Evolutionary conservation across 2,797 vertebrate genomes (phyloP), one percentile per base, ranked within the genome.

Genomic region (Girardinus metallicus): DNA sequence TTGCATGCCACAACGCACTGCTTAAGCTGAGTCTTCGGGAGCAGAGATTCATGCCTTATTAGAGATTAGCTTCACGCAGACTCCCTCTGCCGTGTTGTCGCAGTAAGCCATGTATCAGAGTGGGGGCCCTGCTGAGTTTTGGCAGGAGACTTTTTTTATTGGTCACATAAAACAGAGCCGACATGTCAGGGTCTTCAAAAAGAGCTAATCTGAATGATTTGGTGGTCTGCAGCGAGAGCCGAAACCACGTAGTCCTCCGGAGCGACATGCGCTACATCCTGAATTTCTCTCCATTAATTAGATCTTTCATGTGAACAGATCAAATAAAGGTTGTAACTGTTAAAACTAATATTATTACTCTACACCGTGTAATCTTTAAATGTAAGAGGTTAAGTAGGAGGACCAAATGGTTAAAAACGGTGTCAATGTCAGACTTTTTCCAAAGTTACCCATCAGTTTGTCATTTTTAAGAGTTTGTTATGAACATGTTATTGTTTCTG

Each of bases 41-140:
- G 84, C 55, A 72, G 68, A 75, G 76, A 88, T 94, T 94, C 89
- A 91, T 91, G 84, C 91, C 89, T 94, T 93, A 95, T 94, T 93
- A 95, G 93, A 94, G 94, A 95, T 95, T 93, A 96, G 81, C 90
- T 91, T 95, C 93, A 89, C 90, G 92, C 87, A 93, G 90, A 90
- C 93, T 92, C 92, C 94, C 94, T 92, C 89, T 91, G 81, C 93
- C 51, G 91, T 71, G 83, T 91, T 94, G 95, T 95, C 95, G 94
- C 93, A 89, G 92, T 93, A 93, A 94, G 91, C 92, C 88, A 86
- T 87, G 92, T 94, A 95, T 96, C 96, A 95, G 96, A 96, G 95
- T 82, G 72, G 89, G 76, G 83, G 86, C 93, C 95, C 94, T 93
- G 93, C 89, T 29, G 91, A 93, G 94, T 87, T 79, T 90, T 80